Base-by-base conservation (phyloP, 1,140 invertebrate genomes). In the Heliconius hermathena region DNA sequence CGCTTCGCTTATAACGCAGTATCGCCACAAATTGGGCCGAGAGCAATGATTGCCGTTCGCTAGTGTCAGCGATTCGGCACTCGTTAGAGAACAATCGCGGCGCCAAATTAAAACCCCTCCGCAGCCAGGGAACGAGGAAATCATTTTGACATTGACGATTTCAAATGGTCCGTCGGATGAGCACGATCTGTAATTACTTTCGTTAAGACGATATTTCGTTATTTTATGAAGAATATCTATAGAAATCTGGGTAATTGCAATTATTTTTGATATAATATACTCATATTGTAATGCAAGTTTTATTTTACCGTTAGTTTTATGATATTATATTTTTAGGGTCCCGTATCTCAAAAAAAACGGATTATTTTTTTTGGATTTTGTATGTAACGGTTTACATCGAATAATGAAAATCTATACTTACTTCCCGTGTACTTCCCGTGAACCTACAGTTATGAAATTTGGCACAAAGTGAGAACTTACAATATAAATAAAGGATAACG, bases 51-150 rank as follows among this genome's bases (percentile, higher is more conserved):
- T 91, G 89, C 85, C 84, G 88, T 83, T 77, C 88, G 89, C 92
- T 88, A 90, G 84, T 93, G 92, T 93, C 92, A 93, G 91, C 91
- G 84, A 85, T 93, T 91, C 88, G 87, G 85, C 90, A 89, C 90
- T 91, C 91, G 91, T 92, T 92, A 93, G 88, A 85, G 87, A 83
- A 87, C 89, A 87, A 90, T 89, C 86, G 87, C 81, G 85, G 86
- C 82, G 85, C 87, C 82, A 87, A 91, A 92, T 93, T 92, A 91
- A 91, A 91, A 89, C 85, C 87, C 82, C 83, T 86, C 84, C 82
- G 73, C 81, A 80, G 79, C 81, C 74, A 52, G 49, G 46, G 70
- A 73, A 77, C 76, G 66, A 74, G 76, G 46, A 78, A 77, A 80
- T 81, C 71, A 81, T 77, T 77, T 81, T 81, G 79, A 81, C 79